phyloP scores from a whole-genome alignment of 2,113 vertebrate species.

The Lathamus discolor region DNA sequence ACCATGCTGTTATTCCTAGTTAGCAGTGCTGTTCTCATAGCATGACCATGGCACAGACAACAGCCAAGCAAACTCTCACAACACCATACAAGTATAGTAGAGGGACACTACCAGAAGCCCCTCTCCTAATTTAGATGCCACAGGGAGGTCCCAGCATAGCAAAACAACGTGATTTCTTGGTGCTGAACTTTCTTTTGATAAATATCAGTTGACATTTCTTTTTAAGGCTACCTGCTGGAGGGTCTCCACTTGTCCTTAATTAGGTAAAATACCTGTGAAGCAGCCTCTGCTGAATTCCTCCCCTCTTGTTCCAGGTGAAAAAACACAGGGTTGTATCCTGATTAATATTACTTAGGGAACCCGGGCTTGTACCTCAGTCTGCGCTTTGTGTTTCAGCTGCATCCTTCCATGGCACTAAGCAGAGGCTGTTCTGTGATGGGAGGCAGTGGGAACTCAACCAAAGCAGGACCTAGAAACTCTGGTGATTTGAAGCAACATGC shows the following conservation, averaged over 20 bases:
- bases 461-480: not conserved
- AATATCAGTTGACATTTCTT: not conserved
- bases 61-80: not conserved
- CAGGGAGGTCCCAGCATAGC: not conserved
- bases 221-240: not conserved
- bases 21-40: not conserved
- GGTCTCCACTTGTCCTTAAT: not conserved
- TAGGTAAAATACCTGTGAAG: not conserved
- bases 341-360: not conserved
- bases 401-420: not conserved
- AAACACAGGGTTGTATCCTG: not conserved
- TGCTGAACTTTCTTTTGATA: not conserved
- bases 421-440: accelerated
- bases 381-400: not conserved
- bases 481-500: not conserved
- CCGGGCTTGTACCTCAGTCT: not conserved
- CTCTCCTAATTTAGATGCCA: not conserved
- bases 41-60: not conserved
- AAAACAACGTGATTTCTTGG: not conserved
- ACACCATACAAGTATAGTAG: accelerated
- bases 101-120: not conserved
- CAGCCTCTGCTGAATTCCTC: not conserved
- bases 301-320: not conserved
- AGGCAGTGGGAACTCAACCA: not conserved
- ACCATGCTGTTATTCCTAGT: not conserved